A percentile compares a stretch with the other conserved stretches of the same genome.
phyloP scores from a whole-genome alignment of 2,797 vertebrate species.

The Malacoctenus gilli region DNA sequence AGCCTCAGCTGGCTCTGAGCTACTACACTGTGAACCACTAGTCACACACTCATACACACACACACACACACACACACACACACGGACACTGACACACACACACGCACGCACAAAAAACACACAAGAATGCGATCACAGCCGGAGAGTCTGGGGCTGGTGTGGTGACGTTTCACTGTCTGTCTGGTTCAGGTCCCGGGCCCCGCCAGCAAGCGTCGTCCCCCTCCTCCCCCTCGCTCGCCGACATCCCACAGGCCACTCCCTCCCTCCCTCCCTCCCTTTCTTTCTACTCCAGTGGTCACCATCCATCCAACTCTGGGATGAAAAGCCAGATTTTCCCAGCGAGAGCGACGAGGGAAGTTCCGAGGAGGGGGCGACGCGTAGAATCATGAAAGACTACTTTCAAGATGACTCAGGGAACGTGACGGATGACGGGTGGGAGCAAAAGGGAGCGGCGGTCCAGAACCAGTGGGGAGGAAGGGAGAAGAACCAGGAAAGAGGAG shows the following conservation, averaged over 20 bases:
- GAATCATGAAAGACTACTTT: neutral
- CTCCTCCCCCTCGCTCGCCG: conserved; percentile 28
- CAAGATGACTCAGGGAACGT: neutral
- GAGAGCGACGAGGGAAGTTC: neutral
- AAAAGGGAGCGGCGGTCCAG: conserved; percentile 17
- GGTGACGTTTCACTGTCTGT: conserved; percentile 75
- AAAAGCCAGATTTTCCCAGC: neutral
- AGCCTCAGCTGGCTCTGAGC: conserved; percentile 71
- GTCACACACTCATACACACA: conserved; percentile 16
- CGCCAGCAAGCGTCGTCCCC: conserved; percentile 33
- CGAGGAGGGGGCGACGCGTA: neutral
- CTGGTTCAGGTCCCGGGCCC: conserved; percentile 65
- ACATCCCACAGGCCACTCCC: conserved; percentile 16
- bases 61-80: conserved; percentile 39
- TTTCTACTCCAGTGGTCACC: conserved; percentile 28
- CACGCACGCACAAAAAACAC: conserved; percentile 39
- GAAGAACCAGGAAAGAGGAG: conserved; percentile 14
- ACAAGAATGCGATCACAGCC: conserved; percentile 50
- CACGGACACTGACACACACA: conserved; percentile 38
- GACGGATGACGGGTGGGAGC: neutral
- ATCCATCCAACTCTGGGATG: conserved; percentile 46
- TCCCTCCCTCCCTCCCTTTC: conserved; percentile 4
- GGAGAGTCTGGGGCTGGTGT: conserved; percentile 68
- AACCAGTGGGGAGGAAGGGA: conserved; percentile 14
- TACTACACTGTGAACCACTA: conserved; percentile 61